Percentiles rank a stretch among this genome's conserved stretches.
phyloP scores from a whole-genome alignment of 2,888 invertebrate genomes.

The Cataglyphis altisquamis region DNA sequence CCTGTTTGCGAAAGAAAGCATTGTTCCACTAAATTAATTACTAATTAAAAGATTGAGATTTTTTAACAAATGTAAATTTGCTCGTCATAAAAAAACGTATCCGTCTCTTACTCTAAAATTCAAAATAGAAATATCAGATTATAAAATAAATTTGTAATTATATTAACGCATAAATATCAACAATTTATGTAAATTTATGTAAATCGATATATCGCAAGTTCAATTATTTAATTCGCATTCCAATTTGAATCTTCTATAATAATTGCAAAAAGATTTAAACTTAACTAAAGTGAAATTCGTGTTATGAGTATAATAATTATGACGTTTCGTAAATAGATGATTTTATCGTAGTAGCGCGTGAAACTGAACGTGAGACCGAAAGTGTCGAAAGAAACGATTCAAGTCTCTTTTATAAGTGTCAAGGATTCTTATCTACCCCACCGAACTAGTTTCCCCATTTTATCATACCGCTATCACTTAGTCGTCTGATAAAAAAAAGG shows the following conservation, averaged over 20 bases:
- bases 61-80: not conserved
- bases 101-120: not conserved
- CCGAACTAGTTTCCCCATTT: constrained; percentile 32
- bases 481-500: constrained; percentile 38
- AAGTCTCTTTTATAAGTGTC: constrained; percentile 56
- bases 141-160: not conserved
- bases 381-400: constrained; percentile 64
- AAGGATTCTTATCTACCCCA: constrained; percentile 61
- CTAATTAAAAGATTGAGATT: not conserved
- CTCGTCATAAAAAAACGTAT: not conserved
- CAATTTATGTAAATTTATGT: not conserved
- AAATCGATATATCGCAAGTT: not conserved
- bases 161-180: not conserved
- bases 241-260: not conserved
- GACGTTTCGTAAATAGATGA: constrained; percentile 38
- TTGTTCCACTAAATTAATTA: not conserved
- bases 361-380: constrained; percentile 68
- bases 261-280: constrained; percentile 9
- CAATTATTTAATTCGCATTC: not conserved
- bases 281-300: not conserved
- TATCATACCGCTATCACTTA: constrained; percentile 49
- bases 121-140: not conserved
- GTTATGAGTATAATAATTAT: not conserved
- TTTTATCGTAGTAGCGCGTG: constrained; percentile 58
- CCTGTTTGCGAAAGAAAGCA: not conserved